Evolutionary conservation across 2,797 vertebrate genomes (phyloP).

Genomic region (Phrynocephalus guinanensis): DNA sequence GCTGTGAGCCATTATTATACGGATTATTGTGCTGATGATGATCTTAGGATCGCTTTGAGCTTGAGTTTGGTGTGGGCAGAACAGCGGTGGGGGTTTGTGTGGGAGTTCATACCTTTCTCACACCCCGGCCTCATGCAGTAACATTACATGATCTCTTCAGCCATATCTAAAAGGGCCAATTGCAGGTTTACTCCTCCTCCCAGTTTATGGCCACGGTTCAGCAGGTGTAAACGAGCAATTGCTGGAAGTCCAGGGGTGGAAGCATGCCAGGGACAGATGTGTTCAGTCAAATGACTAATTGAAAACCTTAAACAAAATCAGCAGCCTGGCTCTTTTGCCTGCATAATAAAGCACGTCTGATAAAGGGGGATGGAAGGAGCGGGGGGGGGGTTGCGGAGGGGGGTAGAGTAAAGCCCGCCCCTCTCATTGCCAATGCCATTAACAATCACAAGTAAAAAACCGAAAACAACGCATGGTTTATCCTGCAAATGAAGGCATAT

Average conservation of each 20-base stretch:
- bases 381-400: neutral
- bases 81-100: neutral
- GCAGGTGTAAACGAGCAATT: conserved; percentile 89
- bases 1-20: too few relatives aligned
- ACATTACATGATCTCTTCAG: conserved; percentile 78
- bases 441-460: conserved; percentile 99
- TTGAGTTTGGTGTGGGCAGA: conserved; percentile 44
- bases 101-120: conserved; percentile 59
- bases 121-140: conserved; percentile 72
- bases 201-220: conserved; percentile 83
- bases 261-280: conserved; percentile 97
- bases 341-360: conserved; percentile 95
- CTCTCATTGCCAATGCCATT: conserved; percentile 98
- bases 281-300: conserved; percentile 99
- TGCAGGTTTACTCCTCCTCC: conserved; percentile 85
- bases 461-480: conserved; percentile 99
- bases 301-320: conserved; percentile 99
- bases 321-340: conserved; percentile 96
- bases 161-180: conserved; percentile 88
- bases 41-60: conserved; percentile 14
- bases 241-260: conserved; percentile 87
- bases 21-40: too few relatives aligned
- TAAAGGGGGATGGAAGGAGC: conserved; percentile 81
- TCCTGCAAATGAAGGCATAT: conserved; percentile 99
- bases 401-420: conserved; percentile 74